Percentiles rank a stretch among this genome's conserved stretches.
phyloP scores from a whole-genome alignment of 2,113 vertebrate genomes.

The Catagonus wagneri region DNA sequence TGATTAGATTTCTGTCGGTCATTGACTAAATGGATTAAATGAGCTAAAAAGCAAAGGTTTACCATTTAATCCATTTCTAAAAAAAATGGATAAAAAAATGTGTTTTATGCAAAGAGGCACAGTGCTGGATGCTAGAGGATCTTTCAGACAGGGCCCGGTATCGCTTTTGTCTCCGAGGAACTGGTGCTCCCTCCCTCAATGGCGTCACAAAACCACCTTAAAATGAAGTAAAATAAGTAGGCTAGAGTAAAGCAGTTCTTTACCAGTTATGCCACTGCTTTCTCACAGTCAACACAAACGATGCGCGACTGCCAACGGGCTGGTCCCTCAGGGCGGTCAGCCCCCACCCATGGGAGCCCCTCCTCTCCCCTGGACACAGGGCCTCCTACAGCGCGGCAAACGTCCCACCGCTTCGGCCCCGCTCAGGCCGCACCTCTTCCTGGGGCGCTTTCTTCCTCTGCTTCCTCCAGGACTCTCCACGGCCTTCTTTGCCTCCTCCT shows the following conservation, averaged over 20 bases:
- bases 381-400: no score
- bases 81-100: background rate
- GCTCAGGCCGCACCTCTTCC: accelerated
- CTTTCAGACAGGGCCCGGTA: background rate
- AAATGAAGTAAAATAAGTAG: background rate
- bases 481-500: accelerated
- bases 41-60: background rate
- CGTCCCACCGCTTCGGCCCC: accelerated
- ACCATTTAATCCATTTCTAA: background rate
- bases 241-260: background rate
- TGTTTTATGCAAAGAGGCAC: background rate
- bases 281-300: accelerated
- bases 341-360: background rate
- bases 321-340: no score
- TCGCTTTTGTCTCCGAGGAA: background rate
- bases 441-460: no score
- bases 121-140: background rate
- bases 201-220: background rate
- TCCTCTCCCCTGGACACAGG: background rate
- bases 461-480: background rate
- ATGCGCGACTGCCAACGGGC: accelerated
- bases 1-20: background rate
- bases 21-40: background rate
- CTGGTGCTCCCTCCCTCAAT: background rate
- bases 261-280: accelerated